Evolutionary conservation across 2,888 invertebrate genomes (phyloP).

Genomic region (Arrhopalites spinosus): DNA sequence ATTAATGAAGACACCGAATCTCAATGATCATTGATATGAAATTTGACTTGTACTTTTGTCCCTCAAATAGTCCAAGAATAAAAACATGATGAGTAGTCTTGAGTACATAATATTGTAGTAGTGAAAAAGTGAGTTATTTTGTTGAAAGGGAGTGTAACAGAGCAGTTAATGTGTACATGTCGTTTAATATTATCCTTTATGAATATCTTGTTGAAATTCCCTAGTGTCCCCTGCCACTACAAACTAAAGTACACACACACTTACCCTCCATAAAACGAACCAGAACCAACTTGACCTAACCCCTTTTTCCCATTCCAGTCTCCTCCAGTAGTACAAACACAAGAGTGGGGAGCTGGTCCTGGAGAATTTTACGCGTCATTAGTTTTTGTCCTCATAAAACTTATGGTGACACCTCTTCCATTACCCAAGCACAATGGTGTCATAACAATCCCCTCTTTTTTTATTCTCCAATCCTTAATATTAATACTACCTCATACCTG

Average conservation of each 20-base stretch:
- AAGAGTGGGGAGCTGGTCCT: background rate
- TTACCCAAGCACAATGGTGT: conserved; percentile 9
- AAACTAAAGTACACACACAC: conserved; percentile 27
- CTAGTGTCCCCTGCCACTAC: conserved; percentile 27
- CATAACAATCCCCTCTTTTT: background rate
- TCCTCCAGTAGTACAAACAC: conserved; percentile 20
- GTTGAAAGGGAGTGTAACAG: too few relatives aligned
- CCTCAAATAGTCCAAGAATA: too few relatives aligned
- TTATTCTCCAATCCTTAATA: too few relatives aligned
- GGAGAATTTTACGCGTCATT: conserved; percentile 41
- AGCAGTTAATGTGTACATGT: conserved; percentile 8
- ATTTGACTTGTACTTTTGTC: too few relatives aligned
- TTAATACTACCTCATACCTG: background rate
- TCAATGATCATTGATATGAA: too few relatives aligned
- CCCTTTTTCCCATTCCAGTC: conserved; percentile 29
- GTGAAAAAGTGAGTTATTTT: too few relatives aligned
- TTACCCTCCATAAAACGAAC: conserved; percentile 24
- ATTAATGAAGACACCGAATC: too few relatives aligned
- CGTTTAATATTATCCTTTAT: conserved; percentile 21
- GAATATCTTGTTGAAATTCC: conserved; percentile 20
- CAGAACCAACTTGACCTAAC: conserved; percentile 36
- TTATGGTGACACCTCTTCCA: conserved; percentile 37
- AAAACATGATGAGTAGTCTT: too few relatives aligned
- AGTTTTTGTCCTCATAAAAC: conserved; percentile 37
- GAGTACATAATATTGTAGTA: too few relatives aligned